Conservation (phyloP, 2,888 invertebrate species). For the Tenthredo scrophulariae region DNA sequence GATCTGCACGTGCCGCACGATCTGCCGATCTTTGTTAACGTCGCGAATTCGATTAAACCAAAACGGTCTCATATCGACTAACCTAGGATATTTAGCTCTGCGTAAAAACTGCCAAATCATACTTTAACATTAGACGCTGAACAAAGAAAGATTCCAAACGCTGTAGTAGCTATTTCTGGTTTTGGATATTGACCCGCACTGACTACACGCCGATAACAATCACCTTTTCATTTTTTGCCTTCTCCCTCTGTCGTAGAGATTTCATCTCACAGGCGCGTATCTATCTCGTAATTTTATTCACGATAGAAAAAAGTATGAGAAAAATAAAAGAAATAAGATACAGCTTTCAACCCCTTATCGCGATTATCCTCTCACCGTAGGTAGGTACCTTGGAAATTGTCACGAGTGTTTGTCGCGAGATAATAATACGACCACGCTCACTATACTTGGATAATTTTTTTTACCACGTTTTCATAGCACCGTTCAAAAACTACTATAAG, state of each 20-base stretch:
- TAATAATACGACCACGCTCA: not conserved
- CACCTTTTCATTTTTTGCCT: not conserved
- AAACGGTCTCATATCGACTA: constrained; percentile 35
- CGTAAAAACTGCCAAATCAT: constrained; percentile 27
- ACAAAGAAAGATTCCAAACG: not conserved
- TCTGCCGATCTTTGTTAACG: constrained; percentile 56
- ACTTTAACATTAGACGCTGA: constrained; percentile 32
- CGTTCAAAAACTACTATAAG: not conserved
- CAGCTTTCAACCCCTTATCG: not conserved
- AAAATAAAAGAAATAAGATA: not conserved
- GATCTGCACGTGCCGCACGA: constrained; percentile 59
- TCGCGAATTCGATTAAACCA: constrained; percentile 59
- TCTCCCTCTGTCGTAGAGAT: not conserved
- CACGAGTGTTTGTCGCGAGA: constrained; percentile 20
- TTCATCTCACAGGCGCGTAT: not conserved
- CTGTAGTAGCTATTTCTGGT: not conserved
- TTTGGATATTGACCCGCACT: constrained; percentile 6
- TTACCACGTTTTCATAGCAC: not conserved
- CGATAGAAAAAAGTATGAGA: not conserved
- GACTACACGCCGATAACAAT: not conserved
- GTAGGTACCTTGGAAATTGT: not conserved
- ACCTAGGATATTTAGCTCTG: not conserved
- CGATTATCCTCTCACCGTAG: not conserved
- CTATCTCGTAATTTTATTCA: not conserved
- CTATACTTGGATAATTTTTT: not conserved